Evolutionary conservation across 2,113 vertebrate species (phyloP).

Genomic region (Sclerurus mexicanus): DNA sequence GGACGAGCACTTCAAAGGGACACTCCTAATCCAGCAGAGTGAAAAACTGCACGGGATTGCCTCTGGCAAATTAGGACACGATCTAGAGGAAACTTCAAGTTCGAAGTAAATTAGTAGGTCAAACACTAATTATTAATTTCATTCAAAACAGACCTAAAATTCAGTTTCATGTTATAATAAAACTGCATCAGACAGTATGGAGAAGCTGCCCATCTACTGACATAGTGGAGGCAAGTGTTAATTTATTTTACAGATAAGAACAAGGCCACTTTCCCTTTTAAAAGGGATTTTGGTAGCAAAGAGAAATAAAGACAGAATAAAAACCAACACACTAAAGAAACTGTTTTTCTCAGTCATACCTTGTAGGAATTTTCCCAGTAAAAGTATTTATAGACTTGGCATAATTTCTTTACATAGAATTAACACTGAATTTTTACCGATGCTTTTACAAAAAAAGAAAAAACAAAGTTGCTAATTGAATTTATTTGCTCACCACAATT

Average conservation of each 20-base stretch:
- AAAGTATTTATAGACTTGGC: not conserved
- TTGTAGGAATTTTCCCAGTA: not conserved
- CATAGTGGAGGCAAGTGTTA: not conserved
- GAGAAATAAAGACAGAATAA: not conserved
- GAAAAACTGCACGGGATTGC: not conserved
- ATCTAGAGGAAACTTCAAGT: not conserved
- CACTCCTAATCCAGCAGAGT: not conserved
- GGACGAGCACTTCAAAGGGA: not conserved
- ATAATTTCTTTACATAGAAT: not conserved
- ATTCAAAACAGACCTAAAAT: not conserved
- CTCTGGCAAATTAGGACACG: not conserved
- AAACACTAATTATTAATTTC: not conserved
- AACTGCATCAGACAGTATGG: not conserved
- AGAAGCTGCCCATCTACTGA: not conserved
- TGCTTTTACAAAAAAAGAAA: not conserved
- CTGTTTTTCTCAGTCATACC: not conserved
- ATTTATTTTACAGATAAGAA: not conserved
- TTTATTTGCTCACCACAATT: not conserved
- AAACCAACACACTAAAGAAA: not conserved
- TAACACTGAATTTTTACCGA: not conserved
- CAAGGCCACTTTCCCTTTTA: not conserved
- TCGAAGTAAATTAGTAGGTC: not conserved
- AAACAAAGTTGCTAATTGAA: not conserved
- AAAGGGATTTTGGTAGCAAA: not conserved
- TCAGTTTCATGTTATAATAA: not conserved